Evolutionary conservation across 2,113 vertebrate genomes (phyloP), one percentile per base, ranked within the genome.

Genomic region (Ceyx cyanopectus): DNA sequence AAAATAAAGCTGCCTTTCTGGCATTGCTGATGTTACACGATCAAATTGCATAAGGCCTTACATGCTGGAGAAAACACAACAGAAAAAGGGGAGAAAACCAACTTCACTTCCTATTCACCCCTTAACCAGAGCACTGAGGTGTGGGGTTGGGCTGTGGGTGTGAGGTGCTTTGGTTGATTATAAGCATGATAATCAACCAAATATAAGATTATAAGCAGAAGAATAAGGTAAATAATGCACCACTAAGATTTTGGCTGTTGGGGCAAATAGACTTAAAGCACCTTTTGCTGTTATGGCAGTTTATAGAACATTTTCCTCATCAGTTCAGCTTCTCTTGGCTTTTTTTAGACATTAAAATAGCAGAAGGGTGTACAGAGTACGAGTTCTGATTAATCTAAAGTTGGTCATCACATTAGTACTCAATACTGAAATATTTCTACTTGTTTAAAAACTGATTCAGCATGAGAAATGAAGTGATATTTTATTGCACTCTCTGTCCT

Each of bases 1-100:
- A 96, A 96, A 96, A 96, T 96, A 96, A 85, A 96, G 92, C 78
- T 94, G 91, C 92, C 69, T 81, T 94, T 81, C 69, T 61, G 85
- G 78, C 90, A 86, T 78, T 94, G 53, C 21, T 96, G 90, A 68
- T 89, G 66, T 83, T 93, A 61, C 12, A 7, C 57, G 94, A 92
- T 90, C 83, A 79, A 90, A 86, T 76, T 95, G 66, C 79, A 51
- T 32, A 65, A 46, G 51, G 73, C 67, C 67, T 65, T 84, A 54
- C n/a, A 65, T 73, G 27, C 54, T 60, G 60, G 56, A 73, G 57
- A 77, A 92, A 77, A 46, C 13, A 54, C 32, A 80, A 86, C 48
- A 34, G 30, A 58, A 78, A 72, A 89, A 21, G 22, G 8, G 27
- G 17, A 29, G n/a, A 69, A 61, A 51, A 26, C 12, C 50, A 51